phyloP scores from a whole-genome alignment of 2,888 invertebrate species.

The Byasa hedistus region DNA sequence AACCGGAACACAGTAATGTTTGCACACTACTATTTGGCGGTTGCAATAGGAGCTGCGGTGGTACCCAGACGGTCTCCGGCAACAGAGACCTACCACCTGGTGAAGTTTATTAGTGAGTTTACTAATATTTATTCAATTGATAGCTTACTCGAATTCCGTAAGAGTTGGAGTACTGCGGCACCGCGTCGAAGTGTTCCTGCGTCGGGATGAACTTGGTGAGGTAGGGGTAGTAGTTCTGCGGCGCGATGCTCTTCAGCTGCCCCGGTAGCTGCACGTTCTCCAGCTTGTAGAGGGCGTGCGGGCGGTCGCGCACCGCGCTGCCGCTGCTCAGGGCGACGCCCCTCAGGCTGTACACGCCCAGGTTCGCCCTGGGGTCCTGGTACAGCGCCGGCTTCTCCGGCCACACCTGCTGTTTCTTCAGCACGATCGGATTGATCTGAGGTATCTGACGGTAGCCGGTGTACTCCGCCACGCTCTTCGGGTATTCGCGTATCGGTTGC shows the following conservation, averaged over 20 bases:
- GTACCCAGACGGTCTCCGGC: no score
- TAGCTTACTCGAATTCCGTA: conserved; percentile 65
- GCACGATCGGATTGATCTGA: conserved; percentile 16
- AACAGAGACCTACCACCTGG: no score
- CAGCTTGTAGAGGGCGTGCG: conserved; percentile 24
- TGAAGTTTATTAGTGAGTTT: no score
- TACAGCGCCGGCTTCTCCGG: conserved; percentile 19
- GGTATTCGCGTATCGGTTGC: conserved; percentile 36
- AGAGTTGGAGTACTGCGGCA: conserved; percentile 57
- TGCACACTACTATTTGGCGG: no score
- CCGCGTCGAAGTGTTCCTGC: conserved; percentile 41
- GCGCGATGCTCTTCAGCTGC: conserved; percentile 34
- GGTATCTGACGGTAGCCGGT: conserved; percentile 38
- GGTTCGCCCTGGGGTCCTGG: conserved; percentile 28
- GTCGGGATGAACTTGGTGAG: conserved; percentile 21
- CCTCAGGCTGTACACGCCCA: conserved; percentile 30
- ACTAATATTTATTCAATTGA: no score
- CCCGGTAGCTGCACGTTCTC: conserved; percentile 14
- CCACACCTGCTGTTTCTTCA: conserved; percentile 16
- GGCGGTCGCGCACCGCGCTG: conserved; percentile 23
- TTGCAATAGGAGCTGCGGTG: no score
- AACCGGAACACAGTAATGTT: no score
- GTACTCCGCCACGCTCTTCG: conserved; percentile 49
- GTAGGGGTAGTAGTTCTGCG: conserved; percentile 13
- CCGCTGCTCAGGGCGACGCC: conserved; percentile 19